Percentiles rank a stretch among this genome's conserved stretches.
Evolutionary conservation across 2,797 vertebrate species (phyloP).

Genomic region (Danio aesculapii): DNA sequence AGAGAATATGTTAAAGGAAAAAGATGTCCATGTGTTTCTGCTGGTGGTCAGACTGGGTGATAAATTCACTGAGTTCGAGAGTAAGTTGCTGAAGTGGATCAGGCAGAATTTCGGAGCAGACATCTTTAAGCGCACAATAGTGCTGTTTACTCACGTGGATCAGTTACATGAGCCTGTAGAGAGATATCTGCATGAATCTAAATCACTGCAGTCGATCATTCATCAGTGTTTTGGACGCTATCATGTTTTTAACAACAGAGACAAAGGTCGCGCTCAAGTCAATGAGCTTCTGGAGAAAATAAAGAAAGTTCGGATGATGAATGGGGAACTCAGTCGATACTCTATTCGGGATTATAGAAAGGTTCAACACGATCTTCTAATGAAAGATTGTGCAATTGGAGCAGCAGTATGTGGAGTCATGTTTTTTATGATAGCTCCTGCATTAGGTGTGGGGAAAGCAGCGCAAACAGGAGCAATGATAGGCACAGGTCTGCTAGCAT

Average conservation of each 20-base stretch:
- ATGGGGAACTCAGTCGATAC: neutral
- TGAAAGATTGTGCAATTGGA: neutral
- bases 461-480: neutral
- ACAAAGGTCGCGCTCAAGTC: neutral
- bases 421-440: neutral
- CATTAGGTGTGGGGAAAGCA: neutral
- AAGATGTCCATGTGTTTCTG: neutral
- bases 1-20: neutral
- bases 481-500: neutral
- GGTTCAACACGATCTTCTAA: neutral
- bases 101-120: neutral
- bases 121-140: neutral
- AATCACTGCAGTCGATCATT: neutral
- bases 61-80: neutral
- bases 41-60: neutral
- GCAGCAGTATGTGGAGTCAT: neutral
- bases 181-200: accelerated
- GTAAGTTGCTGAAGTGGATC: accelerated
- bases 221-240: neutral
- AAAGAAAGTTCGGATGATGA: neutral
- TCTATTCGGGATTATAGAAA: neutral
- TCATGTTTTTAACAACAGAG: constrained; percentile 16
- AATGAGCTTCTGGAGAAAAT: neutral
- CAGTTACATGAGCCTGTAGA: neutral
- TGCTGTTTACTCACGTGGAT: neutral